These are phyloP conservation scores for Tyrophagus putrescentiae DNA, from an alignment of 1,140 invertebrate genomes.

Conservation along the genomic window DNA sequence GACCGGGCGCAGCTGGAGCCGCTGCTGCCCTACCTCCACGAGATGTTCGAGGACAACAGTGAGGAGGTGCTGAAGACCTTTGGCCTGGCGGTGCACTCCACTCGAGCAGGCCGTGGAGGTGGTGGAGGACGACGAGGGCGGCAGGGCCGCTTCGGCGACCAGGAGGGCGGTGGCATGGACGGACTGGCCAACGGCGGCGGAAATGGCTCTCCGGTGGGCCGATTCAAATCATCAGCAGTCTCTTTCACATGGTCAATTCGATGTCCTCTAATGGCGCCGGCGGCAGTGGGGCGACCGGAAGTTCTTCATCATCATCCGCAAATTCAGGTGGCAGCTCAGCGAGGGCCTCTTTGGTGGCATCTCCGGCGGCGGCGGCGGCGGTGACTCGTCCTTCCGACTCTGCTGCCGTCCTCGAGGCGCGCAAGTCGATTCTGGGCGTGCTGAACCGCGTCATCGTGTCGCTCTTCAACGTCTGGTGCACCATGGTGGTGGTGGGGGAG, in stretches of 20 bases:
- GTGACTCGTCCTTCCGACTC: conserved; percentile 36
- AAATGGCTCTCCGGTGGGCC: no score
- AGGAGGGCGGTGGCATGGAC: no score
- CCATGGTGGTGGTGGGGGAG: conserved; percentile 39
- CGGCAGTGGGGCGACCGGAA: background rate
- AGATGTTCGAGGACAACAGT: conserved; percentile 2
- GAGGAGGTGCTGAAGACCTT: background rate
- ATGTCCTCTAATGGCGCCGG: conserved; percentile 33
- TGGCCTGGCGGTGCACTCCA: background rate
- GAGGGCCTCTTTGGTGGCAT: background rate
- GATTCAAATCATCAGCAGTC: conserved; percentile 47
- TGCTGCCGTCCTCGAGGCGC: conserved; percentile 36
- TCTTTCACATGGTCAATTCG: conserved; percentile 47
- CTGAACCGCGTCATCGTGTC: conserved; percentile 65
- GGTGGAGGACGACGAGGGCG: no score
- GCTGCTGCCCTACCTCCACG: background rate
- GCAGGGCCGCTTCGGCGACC: no score
- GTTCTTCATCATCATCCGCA: background rate
- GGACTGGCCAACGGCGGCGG: no score
- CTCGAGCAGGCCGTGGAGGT: no score
- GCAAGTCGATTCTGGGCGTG: conserved; percentile 54
- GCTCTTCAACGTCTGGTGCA: conserved; percentile 63
- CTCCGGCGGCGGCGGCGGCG: background rate
- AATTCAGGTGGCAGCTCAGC: conserved; percentile 21
- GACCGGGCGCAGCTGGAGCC: conserved; percentile 43